Evolutionary conservation across 2,113 vertebrate species (phyloP).

Genomic region (Xiphophorus couchianus): DNA sequence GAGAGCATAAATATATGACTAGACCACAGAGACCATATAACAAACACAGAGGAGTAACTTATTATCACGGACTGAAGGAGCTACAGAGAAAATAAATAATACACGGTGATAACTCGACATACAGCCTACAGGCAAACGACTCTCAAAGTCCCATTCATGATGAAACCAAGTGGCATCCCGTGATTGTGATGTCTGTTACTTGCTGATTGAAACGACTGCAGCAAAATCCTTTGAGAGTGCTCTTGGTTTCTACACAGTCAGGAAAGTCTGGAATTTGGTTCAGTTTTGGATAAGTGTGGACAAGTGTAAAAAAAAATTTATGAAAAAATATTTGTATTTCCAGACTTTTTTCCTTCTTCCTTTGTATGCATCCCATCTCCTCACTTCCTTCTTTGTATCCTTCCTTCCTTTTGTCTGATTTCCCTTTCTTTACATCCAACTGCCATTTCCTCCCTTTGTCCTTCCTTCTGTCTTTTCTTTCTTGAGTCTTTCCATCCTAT

Average conservation of each 20-base stretch:
- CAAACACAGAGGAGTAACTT: no score
- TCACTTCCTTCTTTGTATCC: not conserved
- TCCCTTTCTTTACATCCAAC: not conserved
- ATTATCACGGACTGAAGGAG: not conserved
- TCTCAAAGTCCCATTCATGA: not conserved
- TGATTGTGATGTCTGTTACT: not conserved
- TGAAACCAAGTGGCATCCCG: not conserved
- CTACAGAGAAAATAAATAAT: not conserved
- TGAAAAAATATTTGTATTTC: not conserved
- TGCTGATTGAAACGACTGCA: not conserved
- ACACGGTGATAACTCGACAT: no score
- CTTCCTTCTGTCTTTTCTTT: not conserved
- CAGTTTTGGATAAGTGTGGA: not conserved
- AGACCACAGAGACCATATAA: no score
- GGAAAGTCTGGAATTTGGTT: not conserved
- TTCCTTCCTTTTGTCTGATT: not conserved
- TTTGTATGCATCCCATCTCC: not conserved
- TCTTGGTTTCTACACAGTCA: not conserved
- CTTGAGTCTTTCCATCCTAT: not conserved
- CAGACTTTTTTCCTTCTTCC: not conserved
- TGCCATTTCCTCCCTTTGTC: not conserved
- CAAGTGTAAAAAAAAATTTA: not conserved
- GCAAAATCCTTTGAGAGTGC: not conserved
- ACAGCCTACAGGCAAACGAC: no score
- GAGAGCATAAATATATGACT: no score